A percentile compares a stretch with the other conserved stretches of the same genome.
These are phyloP conservation scores for Diprion similis DNA, from an alignment of 1,140 invertebrate species.

Conservation along the genomic window DNA sequence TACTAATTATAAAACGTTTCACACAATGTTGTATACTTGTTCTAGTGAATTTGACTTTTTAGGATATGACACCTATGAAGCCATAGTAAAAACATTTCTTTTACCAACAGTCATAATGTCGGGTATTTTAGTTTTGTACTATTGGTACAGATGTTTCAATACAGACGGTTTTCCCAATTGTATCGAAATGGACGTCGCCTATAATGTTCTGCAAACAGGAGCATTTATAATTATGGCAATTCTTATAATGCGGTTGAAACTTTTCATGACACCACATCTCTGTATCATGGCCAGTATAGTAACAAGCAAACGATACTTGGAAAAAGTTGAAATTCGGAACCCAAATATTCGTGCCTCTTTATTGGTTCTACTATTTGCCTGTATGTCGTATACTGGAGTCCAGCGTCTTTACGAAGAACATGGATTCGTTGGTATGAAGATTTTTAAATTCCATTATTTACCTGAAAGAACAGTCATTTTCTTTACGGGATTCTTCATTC, in stretches of 20 bases:
- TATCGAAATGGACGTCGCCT: slow-evolving; percentile 71
- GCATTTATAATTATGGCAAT: slow-evolving; percentile 78
- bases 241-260: slow-evolving; percentile 84
- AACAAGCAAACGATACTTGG: slow-evolving; percentile 56
- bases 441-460: slow-evolving; percentile 9
- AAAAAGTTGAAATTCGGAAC: slow-evolving; percentile 49
- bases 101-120: slow-evolving; percentile 65
- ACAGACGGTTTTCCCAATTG: slow-evolving; percentile 41
- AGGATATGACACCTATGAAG: slow-evolving; percentile 61
- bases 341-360: slow-evolving; percentile 38
- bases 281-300: slow-evolving; percentile 74
- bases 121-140: slow-evolving; percentile 54
- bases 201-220: slow-evolving; percentile 72
- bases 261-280: slow-evolving; percentile 84
- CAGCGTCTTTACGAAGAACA: slow-evolving; percentile 46
- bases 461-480: slow-evolving; percentile 12
- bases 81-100: slow-evolving; percentile 63
- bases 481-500: slow-evolving; percentile 5
- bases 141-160: slow-evolving; percentile 53
- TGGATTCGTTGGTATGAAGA: slow-evolving; percentile 44
- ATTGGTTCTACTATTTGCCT: slow-evolving; percentile 44
- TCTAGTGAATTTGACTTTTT: slow-evolving; percentile 84
- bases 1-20: slow-evolving; percentile 77
- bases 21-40: slow-evolving; percentile 86
- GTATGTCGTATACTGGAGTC: slow-evolving; percentile 53